These are phyloP conservation scores for Zootermopsis nevadensis DNA, from an alignment of 2,888 invertebrate genomes.

Conservation along the genomic window DNA sequence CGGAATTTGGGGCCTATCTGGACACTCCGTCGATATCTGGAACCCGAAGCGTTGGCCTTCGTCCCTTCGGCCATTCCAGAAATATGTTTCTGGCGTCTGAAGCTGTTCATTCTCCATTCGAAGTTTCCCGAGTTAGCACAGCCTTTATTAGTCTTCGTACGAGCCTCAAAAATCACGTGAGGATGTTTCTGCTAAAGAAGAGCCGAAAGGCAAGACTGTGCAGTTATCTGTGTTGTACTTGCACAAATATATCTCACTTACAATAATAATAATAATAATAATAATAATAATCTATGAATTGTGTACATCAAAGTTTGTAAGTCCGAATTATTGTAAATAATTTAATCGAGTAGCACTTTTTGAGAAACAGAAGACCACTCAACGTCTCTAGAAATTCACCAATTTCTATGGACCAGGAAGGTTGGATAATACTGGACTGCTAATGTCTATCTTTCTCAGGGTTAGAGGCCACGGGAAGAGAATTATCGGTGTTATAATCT, in stretches of 20 bases:
- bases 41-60: not conserved
- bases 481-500: slow-evolving; percentile 3
- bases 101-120: slow-evolving; percentile 75
- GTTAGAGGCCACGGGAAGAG: not conserved
- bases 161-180: slow-evolving; percentile 96
- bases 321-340: too few relatives aligned
- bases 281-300: not conserved
- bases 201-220: slow-evolving; percentile 50
- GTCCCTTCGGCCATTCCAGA: slow-evolving; percentile 42
- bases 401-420: too few relatives aligned
- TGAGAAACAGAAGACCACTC: too few relatives aligned
- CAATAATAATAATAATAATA: not conserved
- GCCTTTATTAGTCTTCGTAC: slow-evolving; percentile 89
- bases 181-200: slow-evolving; percentile 86
- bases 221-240: slow-evolving; percentile 40
- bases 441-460: not conserved
- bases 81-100: slow-evolving; percentile 72
- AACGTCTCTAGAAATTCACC: too few relatives aligned
- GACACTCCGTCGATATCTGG: slow-evolving; percentile 40
- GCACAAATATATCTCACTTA: not conserved
- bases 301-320: too few relatives aligned
- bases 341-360: too few relatives aligned
- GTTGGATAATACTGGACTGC: not conserved
- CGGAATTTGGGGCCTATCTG: slow-evolving; percentile 18
- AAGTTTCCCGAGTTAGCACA: slow-evolving; percentile 86